Percentiles rank a stretch among this genome's conserved stretches.
phyloP scores from a whole-genome alignment of 2,113 vertebrate genomes.

The Percopsis transmontana region DNA sequence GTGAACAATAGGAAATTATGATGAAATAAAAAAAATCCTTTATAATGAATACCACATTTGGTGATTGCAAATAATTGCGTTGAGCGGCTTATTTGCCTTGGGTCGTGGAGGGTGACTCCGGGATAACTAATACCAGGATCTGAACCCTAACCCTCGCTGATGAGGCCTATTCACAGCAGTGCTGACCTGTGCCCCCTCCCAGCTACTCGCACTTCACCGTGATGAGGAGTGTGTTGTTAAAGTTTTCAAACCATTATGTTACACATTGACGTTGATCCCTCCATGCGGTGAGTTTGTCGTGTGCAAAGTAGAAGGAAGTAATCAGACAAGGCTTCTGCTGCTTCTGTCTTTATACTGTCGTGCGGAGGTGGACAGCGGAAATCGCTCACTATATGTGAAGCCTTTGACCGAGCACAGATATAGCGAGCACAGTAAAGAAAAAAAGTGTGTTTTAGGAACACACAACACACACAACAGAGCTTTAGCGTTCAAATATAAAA shows the following conservation, averaged over 20 bases:
- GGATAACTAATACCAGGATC: slow-evolving; percentile 86
- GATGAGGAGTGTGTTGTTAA: slow-evolving; percentile 85
- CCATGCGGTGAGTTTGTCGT: slow-evolving; percentile 8
- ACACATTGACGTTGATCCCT: slow-evolving; percentile 75
- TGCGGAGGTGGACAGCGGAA: slow-evolving; percentile 6
- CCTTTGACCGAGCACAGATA: slow-evolving; percentile 8
- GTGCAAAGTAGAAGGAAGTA: slow-evolving; percentile 15
- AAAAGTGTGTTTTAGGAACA: background rate
- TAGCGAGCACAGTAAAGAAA: background rate
- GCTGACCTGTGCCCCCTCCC: slow-evolving; percentile 85
- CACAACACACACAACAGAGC: slow-evolving; percentile 4
- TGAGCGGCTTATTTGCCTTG: slow-evolving; percentile 87
- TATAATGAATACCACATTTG: slow-evolving; percentile 92
- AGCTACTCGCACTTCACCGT: slow-evolving; percentile 71
- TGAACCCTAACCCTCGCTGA: slow-evolving; percentile 95
- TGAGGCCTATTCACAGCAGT: slow-evolving; percentile 95
- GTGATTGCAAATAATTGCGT: slow-evolving; percentile 99
- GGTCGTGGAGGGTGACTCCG: slow-evolving; percentile 89
- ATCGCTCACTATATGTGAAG: background rate
- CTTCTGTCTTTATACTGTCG: slow-evolving; percentile 14
- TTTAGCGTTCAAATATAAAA: background rate
- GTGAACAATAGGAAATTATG: slow-evolving; percentile 82
- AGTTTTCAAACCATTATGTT: slow-evolving; percentile 78
- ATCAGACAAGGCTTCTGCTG: slow-evolving; percentile 15
- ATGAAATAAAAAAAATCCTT: slow-evolving; percentile 80